Conservation (phyloP, 2,888 invertebrate genomes). For the Melinaea marsaeus region DNA sequence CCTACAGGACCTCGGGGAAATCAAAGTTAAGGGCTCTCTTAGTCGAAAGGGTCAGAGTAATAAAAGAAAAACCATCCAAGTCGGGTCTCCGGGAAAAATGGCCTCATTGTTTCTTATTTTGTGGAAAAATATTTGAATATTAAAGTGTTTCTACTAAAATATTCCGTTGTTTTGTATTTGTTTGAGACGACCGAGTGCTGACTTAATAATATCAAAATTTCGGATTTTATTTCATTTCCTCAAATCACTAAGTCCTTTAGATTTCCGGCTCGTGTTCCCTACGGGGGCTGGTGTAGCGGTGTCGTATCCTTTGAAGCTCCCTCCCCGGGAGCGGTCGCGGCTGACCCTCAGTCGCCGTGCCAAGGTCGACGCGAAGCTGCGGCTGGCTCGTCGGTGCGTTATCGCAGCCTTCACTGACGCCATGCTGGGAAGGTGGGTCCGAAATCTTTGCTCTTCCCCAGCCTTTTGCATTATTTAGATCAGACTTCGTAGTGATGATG, state of each 20-base stretch:
- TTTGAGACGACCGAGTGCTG: not conserved
- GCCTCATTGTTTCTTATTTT: constrained; percentile 1
- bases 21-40: constrained; percentile 17
- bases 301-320: constrained; percentile 65
- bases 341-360: constrained; percentile 71
- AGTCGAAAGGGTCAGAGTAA: constrained; percentile 15
- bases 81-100: not conserved
- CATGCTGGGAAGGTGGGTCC: constrained; percentile 51
- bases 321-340: constrained; percentile 53
- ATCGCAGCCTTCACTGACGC: constrained; percentile 59
- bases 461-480: no score
- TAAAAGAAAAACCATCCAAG: constrained; percentile 14
- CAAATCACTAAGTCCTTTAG: constrained; percentile 41
- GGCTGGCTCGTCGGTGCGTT: constrained; percentile 61
- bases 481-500: no score
- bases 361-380: constrained; percentile 65
- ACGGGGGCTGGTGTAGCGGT: constrained; percentile 68
- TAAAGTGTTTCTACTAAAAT: not conserved
- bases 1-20: constrained; percentile 20
- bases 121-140: not conserved
- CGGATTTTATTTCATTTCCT: not conserved
- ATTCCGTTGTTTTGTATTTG: not conserved
- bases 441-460: no score
- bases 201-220: no score
- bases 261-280: constrained; percentile 72